These are phyloP conservation scores for Pristionchus fissidentatus DNA, from an alignment of 2,888 invertebrate genomes.

Conservation along the genomic window DNA sequence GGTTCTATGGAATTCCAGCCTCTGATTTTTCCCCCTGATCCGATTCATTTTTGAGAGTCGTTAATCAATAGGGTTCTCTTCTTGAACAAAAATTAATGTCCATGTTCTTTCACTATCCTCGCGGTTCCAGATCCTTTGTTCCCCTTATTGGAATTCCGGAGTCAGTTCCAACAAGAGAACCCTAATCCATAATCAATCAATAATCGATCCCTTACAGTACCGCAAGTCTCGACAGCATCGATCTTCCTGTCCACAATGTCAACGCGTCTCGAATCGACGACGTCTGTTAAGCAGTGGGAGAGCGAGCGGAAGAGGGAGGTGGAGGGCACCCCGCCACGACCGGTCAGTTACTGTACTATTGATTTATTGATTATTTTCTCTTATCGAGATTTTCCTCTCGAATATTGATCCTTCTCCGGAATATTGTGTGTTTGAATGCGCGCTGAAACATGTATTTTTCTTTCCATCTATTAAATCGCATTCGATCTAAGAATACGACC, in stretches of 20 bases:
- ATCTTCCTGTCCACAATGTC: constrained; percentile 63
- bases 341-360: no score
- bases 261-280: constrained; percentile 61
- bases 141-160: no score
- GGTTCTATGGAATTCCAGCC: no score
- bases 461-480: no score
- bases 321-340: constrained; percentile 64
- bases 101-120: background rate
- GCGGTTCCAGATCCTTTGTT: background rate
- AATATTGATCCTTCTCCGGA: no score
- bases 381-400: no score
- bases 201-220: background rate
- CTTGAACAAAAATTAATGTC: background rate
- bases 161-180: no score
- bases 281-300: constrained; percentile 63
- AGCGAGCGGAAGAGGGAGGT: constrained; percentile 59
- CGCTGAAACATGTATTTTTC: no score
- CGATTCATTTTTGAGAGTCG: background rate
- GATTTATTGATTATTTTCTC: no score
- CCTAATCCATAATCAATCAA: background rate
- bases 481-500: no score
- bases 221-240: constrained; percentile 30
- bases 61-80: background rate
- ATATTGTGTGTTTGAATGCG: no score
- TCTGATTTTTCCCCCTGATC: no score